Percentiles rank a stretch among this genome's conserved stretches.
These are phyloP conservation scores for Hippolais icterina DNA, from an alignment of 2,113 vertebrate genomes.

Conservation along the genomic window DNA sequence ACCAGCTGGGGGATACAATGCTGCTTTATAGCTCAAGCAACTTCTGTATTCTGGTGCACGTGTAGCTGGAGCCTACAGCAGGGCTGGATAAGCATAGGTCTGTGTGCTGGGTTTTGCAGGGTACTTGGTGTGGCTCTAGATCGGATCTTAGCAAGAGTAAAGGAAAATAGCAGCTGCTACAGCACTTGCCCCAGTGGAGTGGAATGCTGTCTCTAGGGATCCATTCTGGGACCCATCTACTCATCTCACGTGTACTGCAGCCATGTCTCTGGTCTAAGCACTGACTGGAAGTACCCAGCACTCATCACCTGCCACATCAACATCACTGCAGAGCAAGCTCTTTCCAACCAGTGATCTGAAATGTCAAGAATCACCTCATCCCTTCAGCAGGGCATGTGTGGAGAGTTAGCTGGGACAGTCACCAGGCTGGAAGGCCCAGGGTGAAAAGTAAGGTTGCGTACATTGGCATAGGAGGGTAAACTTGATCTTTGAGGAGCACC, in stretches of 20 bases:
- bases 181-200: neutral
- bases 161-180: neutral
- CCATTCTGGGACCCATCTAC: neutral
- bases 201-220: neutral
- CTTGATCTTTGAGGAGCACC: neutral
- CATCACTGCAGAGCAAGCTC: neutral
- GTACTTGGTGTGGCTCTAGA: neutral
- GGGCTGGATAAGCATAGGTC: neutral
- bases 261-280: neutral
- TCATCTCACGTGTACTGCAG: neutral
- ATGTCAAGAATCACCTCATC: neutral
- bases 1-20: neutral
- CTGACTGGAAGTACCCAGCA: neutral
- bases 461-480: neutral
- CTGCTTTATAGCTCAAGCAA: neutral
- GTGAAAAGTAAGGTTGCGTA: neutral
- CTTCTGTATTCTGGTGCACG: neutral
- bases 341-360: neutral
- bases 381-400: neutral
- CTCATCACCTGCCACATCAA: neutral
- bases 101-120: neutral
- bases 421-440: neutral
- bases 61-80: neutral
- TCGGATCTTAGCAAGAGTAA: accelerated
- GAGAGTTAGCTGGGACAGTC: neutral